phyloP scores from a whole-genome alignment of 2,797 vertebrate genomes.

The Manis crassicaudata region DNA sequence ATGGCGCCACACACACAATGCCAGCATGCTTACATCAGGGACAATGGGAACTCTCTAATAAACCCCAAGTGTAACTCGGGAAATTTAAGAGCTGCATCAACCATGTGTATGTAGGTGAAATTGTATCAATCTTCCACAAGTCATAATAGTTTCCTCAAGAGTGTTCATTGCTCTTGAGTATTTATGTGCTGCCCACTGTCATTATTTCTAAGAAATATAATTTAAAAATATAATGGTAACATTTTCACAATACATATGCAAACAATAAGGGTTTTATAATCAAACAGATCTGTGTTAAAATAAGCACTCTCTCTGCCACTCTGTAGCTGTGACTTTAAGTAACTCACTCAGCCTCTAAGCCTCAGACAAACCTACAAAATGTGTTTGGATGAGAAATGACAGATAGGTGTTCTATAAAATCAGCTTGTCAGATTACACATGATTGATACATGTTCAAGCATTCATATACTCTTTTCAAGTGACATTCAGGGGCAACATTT shows the following conservation, averaged over 20 bases:
- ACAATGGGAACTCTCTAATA: neutral
- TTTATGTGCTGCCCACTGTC: neutral
- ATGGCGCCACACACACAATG: neutral
- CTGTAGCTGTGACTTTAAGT: neutral
- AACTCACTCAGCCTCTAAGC: neutral
- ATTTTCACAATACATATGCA: neutral
- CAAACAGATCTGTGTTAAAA: conserved; percentile 4
- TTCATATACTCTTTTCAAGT: neutral
- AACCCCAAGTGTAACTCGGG: neutral
- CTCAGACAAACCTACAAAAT: neutral
- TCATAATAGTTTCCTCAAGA: neutral
- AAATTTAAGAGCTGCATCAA: neutral
- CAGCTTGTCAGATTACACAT: neutral
- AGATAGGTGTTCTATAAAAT: neutral
- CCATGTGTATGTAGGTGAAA: neutral
- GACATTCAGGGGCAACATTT: neutral
- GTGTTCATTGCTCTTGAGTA: conserved; percentile 22
- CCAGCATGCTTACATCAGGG: neutral
- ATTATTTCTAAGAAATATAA: conserved; percentile 29
- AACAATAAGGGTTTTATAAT: conserved; percentile 19
- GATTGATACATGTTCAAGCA: neutral
- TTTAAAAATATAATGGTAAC: neutral
- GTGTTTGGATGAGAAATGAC: conserved; percentile 6
- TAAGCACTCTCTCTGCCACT: neutral
- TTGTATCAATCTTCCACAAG: neutral